Conservation (phyloP, 2,113 vertebrate species). For the Odobenus rosmarus region DNA sequence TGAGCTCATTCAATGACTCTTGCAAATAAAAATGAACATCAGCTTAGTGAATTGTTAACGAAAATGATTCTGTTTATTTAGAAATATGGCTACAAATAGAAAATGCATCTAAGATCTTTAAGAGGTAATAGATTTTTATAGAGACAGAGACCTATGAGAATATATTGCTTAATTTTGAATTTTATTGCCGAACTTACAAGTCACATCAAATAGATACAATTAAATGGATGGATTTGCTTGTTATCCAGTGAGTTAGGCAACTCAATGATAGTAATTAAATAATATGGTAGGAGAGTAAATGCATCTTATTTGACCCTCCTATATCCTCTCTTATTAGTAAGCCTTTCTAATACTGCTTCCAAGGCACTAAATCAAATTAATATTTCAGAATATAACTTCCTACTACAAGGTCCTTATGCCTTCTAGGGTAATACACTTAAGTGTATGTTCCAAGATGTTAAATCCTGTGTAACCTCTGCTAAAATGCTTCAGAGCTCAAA, state of each 20-base stretch:
- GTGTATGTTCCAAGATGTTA: constrained; percentile 66
- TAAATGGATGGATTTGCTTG: constrained; percentile 53
- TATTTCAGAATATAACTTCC: constrained; percentile 49
- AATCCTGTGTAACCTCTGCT: constrained; percentile 58
- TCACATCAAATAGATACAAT: constrained; percentile 48
- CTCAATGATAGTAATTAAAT: constrained; percentile 65
- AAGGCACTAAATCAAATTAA: constrained; percentile 70
- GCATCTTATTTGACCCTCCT: background rate
- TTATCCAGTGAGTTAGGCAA: constrained; percentile 55
- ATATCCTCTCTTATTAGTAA: constrained; percentile 9
- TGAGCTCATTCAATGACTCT: constrained; percentile 37
- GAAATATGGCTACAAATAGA: background rate
- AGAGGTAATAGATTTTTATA: constrained; percentile 22
- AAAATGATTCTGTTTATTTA: constrained; percentile 63
- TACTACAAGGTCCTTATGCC: background rate
- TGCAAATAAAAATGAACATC: constrained; percentile 41
- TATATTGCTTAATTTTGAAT: constrained; percentile 54
- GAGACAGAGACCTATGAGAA: constrained; percentile 35
- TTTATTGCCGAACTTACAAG: constrained; percentile 49
- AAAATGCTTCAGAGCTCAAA: constrained; percentile 59
- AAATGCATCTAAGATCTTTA: constrained; percentile 52
- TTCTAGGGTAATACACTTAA: constrained; percentile 68
- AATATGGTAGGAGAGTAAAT: constrained; percentile 29
- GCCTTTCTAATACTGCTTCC: constrained; percentile 19
- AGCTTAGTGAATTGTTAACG: constrained; percentile 37